These are phyloP conservation scores for Dolomedes plantarius DNA, from an alignment of 2,888 invertebrate species.

Conservation along the genomic window DNA sequence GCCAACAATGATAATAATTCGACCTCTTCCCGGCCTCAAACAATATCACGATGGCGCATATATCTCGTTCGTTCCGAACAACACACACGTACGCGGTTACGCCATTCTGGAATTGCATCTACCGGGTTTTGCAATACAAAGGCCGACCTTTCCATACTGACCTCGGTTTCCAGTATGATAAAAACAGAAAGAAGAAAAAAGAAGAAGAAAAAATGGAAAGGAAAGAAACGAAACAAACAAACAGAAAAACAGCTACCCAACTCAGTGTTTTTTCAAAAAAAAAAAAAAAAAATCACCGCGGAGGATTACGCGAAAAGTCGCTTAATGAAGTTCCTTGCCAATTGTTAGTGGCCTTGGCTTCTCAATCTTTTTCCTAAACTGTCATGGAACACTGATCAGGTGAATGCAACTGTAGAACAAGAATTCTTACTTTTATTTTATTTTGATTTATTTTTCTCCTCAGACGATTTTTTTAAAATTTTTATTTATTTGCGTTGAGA, in stretches of 20 bases:
- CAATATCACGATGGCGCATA: background rate
- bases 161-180: background rate
- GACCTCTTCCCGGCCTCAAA: background rate
- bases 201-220: background rate
- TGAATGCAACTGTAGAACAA: slow-evolving; percentile 44
- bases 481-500: background rate
- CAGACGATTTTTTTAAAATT: background rate
- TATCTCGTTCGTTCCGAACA: background rate
- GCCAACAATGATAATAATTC: too few species aligned
- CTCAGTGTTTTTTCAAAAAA: background rate
- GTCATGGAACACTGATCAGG: slow-evolving; percentile 18
- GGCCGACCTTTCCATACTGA: background rate
- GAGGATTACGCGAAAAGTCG: background rate
- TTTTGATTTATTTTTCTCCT: background rate
- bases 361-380: background rate
- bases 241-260: background rate
- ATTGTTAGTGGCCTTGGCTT: slow-evolving; percentile 5
- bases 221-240: background rate
- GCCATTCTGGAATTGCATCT: background rate
- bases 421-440: too few species aligned
- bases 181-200: background rate
- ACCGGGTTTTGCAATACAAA: slow-evolving; percentile 1
- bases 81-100: background rate
- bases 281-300: background rate
- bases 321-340: background rate